Conservation (phyloP, 2,113 vertebrate species). For the Setophaga petechia region DNA sequence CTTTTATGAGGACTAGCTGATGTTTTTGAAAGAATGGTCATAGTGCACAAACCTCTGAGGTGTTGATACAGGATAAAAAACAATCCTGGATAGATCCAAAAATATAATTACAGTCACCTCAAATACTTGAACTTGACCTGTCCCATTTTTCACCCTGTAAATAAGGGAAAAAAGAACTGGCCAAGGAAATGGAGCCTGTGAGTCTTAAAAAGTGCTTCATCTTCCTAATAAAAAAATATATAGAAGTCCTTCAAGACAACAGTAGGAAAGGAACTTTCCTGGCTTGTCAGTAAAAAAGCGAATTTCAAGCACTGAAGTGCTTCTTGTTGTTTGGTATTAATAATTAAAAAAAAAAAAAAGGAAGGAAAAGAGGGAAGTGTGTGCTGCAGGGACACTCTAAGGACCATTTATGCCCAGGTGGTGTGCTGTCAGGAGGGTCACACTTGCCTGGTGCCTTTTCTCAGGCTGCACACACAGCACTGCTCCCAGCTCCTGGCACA, state of each 20-base stretch:
- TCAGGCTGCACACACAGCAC: background rate
- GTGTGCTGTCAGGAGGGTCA: background rate
- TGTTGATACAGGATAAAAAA: background rate
- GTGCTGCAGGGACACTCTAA: background rate
- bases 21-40: background rate
- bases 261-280: background rate
- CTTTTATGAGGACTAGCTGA: background rate
- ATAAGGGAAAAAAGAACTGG: background rate
- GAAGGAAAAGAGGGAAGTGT: background rate
- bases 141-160: background rate
- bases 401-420: background rate
- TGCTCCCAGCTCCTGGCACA: background rate
- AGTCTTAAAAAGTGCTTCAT: background rate
- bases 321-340: background rate
- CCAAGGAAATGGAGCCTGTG: background rate
- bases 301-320: background rate
- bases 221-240: background rate
- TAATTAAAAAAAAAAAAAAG: background rate
- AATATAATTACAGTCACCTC: background rate
- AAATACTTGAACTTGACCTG: background rate
- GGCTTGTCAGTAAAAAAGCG: background rate
- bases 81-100: background rate
- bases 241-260: background rate
- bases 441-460: background rate
- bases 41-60: background rate